Conservation (phyloP, 2,797 vertebrate genomes). For the Perdix hodgsoniae region DNA sequence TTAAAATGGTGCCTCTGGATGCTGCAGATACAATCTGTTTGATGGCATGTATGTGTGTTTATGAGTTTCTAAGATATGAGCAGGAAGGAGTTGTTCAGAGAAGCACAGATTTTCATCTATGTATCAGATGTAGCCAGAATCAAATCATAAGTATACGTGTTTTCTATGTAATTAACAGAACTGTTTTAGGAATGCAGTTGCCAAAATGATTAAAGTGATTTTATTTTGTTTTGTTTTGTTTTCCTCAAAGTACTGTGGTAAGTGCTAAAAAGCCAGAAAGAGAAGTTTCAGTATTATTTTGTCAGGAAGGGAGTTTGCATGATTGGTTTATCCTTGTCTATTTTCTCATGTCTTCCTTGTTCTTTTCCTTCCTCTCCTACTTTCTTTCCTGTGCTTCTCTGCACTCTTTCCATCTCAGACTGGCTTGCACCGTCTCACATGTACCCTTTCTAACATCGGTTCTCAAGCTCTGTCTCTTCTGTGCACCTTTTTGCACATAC, state of each 20-base stretch:
- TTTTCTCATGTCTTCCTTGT: background rate
- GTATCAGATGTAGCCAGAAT: background rate
- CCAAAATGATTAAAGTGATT: background rate
- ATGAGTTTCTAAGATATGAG: conserved; percentile 51
- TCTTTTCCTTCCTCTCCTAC: background rate
- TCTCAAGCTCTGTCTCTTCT: background rate
- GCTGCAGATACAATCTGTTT: conserved; percentile 56
- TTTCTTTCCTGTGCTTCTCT: background rate
- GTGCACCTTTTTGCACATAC: fast-evolving
- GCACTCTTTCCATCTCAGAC: background rate
- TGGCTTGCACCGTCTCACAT: fast-evolving
- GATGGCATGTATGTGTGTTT: conserved; percentile 52
- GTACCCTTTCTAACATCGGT: background rate
- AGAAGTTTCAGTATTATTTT: background rate
- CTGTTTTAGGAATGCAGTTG: background rate
- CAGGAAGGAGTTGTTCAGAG: conserved; percentile 18
- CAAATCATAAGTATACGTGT: background rate
- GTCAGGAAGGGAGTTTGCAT: background rate
- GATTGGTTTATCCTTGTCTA: background rate
- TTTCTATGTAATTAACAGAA: background rate
- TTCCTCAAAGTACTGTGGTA: background rate
- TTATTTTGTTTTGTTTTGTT: background rate
- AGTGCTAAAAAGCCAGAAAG: background rate
- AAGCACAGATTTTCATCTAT: conserved; percentile 56
- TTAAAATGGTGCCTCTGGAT: conserved; percentile 54